Evolutionary conservation across 2,888 invertebrate genomes (phyloP).

Genomic region (Xylota sylvarum): DNA sequence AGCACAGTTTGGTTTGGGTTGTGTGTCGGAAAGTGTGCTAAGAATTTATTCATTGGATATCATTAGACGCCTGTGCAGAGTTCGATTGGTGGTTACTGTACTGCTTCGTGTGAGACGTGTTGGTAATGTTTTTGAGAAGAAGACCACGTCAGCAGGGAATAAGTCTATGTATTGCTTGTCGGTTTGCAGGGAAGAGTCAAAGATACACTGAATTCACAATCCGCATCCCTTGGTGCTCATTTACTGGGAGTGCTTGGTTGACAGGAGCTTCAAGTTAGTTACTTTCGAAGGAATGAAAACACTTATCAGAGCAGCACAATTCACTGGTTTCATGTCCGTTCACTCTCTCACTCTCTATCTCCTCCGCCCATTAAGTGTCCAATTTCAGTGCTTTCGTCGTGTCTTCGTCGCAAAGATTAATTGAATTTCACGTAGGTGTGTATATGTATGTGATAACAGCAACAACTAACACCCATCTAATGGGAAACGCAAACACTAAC

Average conservation of each 20-base stretch:
- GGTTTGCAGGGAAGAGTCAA: conserved; percentile 34
- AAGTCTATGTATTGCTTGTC: conserved; percentile 23
- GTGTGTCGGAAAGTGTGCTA: conserved; percentile 32
- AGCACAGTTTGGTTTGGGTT: not conserved
- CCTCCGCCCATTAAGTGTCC: conserved; percentile 57
- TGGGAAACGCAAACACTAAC: conserved; percentile 64
- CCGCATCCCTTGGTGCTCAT: conserved; percentile 1
- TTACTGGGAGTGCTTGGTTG: conserved; percentile 52
- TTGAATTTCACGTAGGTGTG: conserved; percentile 69
- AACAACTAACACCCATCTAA: conserved; percentile 68
- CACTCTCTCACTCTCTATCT: not conserved
- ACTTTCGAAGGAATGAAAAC: conserved; percentile 66
- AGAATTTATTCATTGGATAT: conserved; percentile 63
- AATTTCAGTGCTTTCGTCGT: conserved; percentile 70
- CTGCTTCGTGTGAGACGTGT: conserved; percentile 31
- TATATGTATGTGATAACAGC: conserved; percentile 23
- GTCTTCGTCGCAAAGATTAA: conserved; percentile 74
- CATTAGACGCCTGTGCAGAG: conserved; percentile 54
- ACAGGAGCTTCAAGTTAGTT: conserved; percentile 67
- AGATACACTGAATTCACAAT: conserved; percentile 51
- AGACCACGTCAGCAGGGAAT: conserved; percentile 56
- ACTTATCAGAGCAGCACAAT: conserved; percentile 64
- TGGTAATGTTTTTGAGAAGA: conserved; percentile 28
- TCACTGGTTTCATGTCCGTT: conserved; percentile 28
- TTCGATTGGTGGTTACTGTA: conserved; percentile 37